Conservation (phyloP, 2,797 vertebrate species). For the Coregonus suidteri region DNA sequence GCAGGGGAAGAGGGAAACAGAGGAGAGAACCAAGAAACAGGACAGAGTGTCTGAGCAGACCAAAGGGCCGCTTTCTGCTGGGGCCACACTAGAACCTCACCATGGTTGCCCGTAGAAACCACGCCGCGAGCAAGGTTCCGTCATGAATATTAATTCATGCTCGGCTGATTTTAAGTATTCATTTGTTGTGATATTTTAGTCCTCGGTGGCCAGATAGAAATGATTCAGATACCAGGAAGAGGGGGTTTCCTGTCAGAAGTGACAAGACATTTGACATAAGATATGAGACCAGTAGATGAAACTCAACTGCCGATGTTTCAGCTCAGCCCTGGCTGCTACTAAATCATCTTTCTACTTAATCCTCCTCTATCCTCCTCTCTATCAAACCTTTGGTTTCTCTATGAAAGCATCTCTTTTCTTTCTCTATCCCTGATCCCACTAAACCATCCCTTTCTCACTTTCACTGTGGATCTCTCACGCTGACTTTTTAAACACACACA, state of each 20-base stretch:
- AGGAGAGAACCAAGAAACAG: conserved; percentile 48
- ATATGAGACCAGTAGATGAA: neutral
- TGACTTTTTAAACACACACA: conserved; percentile 1
- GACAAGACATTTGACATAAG: neutral
- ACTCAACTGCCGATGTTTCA: neutral
- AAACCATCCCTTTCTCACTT: conserved; percentile 6
- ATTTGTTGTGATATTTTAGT: conserved; percentile 30
- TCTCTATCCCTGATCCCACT: neutral
- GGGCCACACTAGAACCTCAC: neutral
- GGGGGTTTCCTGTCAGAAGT: neutral
- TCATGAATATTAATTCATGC: conserved; percentile 69
- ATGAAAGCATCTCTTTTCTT: neutral
- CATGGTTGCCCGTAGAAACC: conserved; percentile 62
- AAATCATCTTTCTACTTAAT: neutral
- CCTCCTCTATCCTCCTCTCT: neutral
- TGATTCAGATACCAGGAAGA: neutral
- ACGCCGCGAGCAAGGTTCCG: conserved; percentile 37
- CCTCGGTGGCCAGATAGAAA: conserved; percentile 2
- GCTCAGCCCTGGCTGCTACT: neutral
- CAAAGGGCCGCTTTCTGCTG: neutral
- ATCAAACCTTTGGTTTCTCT: too few relatives aligned
- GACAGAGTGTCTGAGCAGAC: conserved; percentile 57
- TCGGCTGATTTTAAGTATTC: conserved; percentile 31
- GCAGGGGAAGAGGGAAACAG: conserved; percentile 49
- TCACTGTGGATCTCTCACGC: conserved; percentile 1